Percentiles rank a stretch among this genome's conserved stretches.
Conservation (phyloP, 2,113 vertebrate genomes). For the Myotis brandtii region DNA sequence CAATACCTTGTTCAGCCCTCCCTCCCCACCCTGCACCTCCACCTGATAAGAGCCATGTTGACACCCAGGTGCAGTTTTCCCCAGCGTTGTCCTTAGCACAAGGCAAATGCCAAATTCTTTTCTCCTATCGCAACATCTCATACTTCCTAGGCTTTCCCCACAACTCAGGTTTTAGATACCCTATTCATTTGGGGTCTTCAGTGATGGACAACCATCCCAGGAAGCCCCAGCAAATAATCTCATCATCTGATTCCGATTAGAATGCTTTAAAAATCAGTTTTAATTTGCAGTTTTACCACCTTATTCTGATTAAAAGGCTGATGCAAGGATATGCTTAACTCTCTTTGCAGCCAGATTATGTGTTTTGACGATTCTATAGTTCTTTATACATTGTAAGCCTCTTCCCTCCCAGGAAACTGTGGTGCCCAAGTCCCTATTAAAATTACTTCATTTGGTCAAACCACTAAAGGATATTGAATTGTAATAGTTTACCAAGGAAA, state of each 20-base stretch:
- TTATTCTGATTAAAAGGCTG: not conserved
- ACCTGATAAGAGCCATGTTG: not conserved
- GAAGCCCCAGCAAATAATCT: not conserved
- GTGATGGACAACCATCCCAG: not conserved
- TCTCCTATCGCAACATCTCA: not conserved
- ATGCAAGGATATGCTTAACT: not conserved
- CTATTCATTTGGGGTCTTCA: not conserved
- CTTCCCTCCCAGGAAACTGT: not conserved
- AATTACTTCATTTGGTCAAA: not conserved
- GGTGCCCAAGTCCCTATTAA: not conserved
- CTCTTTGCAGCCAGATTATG: not conserved
- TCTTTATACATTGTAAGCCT: not conserved
- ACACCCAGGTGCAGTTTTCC: not conserved
- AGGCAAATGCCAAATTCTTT: not conserved
- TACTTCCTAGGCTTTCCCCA: not conserved
- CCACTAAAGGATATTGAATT: not conserved
- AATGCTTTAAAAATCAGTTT: not conserved
- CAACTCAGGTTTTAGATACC: not conserved
- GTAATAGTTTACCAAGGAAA: constrained; percentile 13
- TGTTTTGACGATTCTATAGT: not conserved
- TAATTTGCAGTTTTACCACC: not conserved
- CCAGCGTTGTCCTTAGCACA: not conserved
- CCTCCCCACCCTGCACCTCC: not conserved
- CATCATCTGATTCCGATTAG: not conserved
- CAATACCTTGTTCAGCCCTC: not conserved